phyloP scores from a whole-genome alignment of 1,140 invertebrate species.

The Ylistrum balloti region DNA sequence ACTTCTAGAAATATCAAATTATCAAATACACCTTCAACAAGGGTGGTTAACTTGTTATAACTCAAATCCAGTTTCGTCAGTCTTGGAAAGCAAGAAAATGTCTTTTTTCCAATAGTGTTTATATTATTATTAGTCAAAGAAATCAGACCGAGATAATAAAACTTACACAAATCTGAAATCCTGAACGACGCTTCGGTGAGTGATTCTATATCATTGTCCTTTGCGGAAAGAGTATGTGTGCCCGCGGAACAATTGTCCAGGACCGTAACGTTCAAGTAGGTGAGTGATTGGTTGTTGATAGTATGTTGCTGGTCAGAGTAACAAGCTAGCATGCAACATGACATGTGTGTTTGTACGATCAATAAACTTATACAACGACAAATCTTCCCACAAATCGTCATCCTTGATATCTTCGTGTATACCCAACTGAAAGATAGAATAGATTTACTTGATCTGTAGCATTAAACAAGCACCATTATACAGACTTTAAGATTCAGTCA shows the following conservation, averaged over 20 bases:
- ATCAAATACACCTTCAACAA: conserved; percentile 47
- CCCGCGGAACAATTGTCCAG: neutral
- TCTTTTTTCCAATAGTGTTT: neutral
- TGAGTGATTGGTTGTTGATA: neutral
- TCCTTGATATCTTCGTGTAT: neutral
- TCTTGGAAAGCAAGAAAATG: conserved; percentile 42
- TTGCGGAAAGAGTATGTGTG: neutral
- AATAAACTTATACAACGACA: neutral
- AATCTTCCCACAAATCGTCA: neutral
- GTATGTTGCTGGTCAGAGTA: neutral
- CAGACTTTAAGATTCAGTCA: too few species aligned
- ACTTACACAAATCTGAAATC: neutral
- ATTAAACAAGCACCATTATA: too few species aligned
- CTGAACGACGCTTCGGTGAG: neutral
- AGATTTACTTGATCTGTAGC: too few species aligned
- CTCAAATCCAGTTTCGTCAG: conserved; percentile 46
- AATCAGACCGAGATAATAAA: neutral
- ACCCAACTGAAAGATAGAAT: neutral
- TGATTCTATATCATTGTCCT: neutral
- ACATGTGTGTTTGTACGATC: neutral
- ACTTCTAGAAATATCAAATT: neutral
- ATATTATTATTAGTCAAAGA: conserved; percentile 51
- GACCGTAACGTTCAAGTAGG: neutral
- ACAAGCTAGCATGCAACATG: neutral
- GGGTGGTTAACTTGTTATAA: conserved; percentile 41